Conservation (phyloP, 1,140 invertebrate species). For the Brachionus manjavacas region DNA sequence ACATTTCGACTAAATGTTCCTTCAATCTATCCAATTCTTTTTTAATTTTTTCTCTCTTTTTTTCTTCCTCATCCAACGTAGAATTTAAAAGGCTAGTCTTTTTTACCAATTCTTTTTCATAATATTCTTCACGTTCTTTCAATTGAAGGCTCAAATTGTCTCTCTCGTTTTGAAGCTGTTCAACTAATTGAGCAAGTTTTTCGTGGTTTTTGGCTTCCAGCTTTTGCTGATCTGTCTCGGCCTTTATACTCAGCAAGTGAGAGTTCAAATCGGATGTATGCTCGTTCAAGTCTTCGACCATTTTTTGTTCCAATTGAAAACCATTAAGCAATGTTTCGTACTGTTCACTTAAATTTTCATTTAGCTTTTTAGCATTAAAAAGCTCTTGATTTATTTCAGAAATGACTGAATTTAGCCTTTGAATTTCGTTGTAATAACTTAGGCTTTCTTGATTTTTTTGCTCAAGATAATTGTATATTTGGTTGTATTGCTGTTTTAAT, state of each 20-base stretch:
- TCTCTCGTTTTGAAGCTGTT: background rate
- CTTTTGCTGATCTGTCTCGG: background rate
- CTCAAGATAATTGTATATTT: slow-evolving; percentile 40
- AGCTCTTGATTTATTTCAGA: slow-evolving; percentile 18
- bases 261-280: slow-evolving; percentile 12
- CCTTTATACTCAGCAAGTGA: background rate
- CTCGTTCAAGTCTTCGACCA: slow-evolving; percentile 34
- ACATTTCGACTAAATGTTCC: slow-evolving; percentile 37
- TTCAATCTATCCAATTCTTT: slow-evolving; percentile 17
- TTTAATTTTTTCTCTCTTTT: background rate
- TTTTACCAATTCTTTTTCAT: background rate
- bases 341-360: slow-evolving; percentile 25
- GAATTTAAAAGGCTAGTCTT: background rate
- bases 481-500: slow-evolving; percentile 25
- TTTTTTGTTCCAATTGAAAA: slow-evolving; percentile 38
- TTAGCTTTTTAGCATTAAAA: slow-evolving; percentile 18
- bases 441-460: slow-evolving; percentile 41
- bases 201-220: background rate
- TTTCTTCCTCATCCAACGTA: background rate
- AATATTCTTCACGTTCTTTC: background rate
- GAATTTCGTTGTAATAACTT: slow-evolving; percentile 38
- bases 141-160: background rate
- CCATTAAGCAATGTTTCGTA: slow-evolving; percentile 31
- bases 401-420: background rate
- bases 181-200: background rate